Percentiles rank a stretch among this genome's conserved stretches.
Evolutionary conservation across 2,113 vertebrate species (phyloP).

Genomic region (Nettapus auritus): DNA sequence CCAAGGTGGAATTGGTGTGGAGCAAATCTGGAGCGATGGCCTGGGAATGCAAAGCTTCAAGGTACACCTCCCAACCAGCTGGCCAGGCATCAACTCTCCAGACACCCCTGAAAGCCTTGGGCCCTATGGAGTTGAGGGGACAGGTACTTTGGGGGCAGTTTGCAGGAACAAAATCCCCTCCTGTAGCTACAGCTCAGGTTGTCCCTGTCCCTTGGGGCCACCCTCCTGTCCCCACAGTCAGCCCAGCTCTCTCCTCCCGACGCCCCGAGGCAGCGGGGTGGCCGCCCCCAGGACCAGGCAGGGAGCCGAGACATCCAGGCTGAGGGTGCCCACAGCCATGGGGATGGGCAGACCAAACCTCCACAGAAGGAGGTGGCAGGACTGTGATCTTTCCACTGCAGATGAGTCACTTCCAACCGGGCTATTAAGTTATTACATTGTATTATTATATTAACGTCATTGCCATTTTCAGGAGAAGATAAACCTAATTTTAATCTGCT

Average conservation of each 20-base stretch:
- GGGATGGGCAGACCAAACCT: neutral
- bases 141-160: neutral
- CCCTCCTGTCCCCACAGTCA: neutral
- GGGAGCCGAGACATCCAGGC: neutral
- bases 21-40: neutral
- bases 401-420: slow-evolving; percentile 58
- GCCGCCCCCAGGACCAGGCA: neutral
- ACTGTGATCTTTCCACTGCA: neutral
- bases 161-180: neutral
- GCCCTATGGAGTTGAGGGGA: neutral
- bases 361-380: neutral
- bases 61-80: neutral
- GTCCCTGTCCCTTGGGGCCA: neutral
- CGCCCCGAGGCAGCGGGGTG: neutral
- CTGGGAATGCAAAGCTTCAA: neutral
- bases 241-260: neutral
- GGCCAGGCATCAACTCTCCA: neutral
- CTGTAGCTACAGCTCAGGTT: neutral
- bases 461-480: slow-evolving; percentile 69
- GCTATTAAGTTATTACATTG: slow-evolving; percentile 72
- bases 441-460: slow-evolving; percentile 66
- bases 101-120: neutral
- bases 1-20: neutral
- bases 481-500: slow-evolving; percentile 73
- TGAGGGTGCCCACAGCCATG: neutral